Conservation (phyloP, 2,797 vertebrate genomes). For the Rhyacichthys aspro region DNA sequence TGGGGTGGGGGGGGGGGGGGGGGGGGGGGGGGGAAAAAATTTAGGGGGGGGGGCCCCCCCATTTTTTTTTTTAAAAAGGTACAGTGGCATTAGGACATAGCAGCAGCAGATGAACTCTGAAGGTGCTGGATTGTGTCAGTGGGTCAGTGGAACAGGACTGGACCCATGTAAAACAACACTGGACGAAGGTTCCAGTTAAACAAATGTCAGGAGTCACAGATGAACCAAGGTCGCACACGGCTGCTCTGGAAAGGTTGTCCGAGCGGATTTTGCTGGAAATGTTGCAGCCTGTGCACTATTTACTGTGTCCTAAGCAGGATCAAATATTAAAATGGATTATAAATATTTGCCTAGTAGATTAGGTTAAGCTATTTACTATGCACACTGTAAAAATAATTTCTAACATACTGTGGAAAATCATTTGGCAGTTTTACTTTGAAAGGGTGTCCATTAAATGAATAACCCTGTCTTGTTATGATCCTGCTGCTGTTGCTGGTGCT, state of each 20-base stretch:
- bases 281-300: conserved; percentile 6
- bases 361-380: conserved; percentile 3
- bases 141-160: conserved; percentile 33
- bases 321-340: neutral
- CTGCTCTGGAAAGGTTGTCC: conserved; percentile 60
- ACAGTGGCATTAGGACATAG: conserved; percentile 24
- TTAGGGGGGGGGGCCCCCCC: no score
- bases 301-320: conserved; percentile 5
- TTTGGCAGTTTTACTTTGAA: conserved; percentile 2
- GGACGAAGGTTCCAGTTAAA: conserved; percentile 64
- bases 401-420: neutral
- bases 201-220: conserved; percentile 70
- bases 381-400: conserved; percentile 8
- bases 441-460: neutral
- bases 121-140: conserved; percentile 38
- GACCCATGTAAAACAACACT: conserved; percentile 39
- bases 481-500: conserved; percentile 13
- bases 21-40: no score
- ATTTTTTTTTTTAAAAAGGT: no score
- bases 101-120: conserved; percentile 32
- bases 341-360: conserved; percentile 8
- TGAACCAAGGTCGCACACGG: conserved; percentile 51
- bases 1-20: no score
- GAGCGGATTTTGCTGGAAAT: conserved; percentile 24
- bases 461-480: neutral